A percentile compares a stretch with the other conserved stretches of the same genome.
Evolutionary conservation across 2,888 invertebrate species (phyloP).

Genomic region (Acholoe squamosa): DNA sequence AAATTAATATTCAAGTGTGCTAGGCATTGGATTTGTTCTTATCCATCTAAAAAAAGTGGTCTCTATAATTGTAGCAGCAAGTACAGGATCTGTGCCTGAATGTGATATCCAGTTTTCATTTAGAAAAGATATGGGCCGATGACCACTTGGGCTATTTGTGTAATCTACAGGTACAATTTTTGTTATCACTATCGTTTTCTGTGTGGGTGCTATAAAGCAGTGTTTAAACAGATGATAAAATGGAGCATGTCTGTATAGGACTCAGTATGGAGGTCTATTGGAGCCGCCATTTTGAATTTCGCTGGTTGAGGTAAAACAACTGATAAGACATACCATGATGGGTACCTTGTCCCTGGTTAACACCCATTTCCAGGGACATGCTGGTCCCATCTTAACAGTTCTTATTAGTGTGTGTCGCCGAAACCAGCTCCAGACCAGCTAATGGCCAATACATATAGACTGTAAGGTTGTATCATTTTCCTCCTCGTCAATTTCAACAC

Average conservation of each 20-base stretch:
- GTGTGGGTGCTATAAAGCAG: neutral
- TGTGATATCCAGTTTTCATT: neutral
- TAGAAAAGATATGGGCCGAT: neutral
- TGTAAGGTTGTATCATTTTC: neutral
- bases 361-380: no score
- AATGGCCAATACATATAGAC: no score
- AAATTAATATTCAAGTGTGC: slow-evolving; percentile 11
- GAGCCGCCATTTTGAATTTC: no score
- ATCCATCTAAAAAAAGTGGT: neutral
- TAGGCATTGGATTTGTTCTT: neutral
- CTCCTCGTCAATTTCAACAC: neutral
- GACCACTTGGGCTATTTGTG: neutral
- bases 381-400: no score
- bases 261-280: no score
- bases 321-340: no score
- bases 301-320: no score
- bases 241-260: neutral
- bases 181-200: neutral
- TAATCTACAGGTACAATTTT: neutral
- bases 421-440: no score
- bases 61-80: neutral
- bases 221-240: neutral
- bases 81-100: neutral
- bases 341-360: no score
- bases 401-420: no score